These are phyloP conservation scores for Mesochorus sp. DNA, from an alignment of 2,888 invertebrate genomes.

Conservation along the genomic window DNA sequence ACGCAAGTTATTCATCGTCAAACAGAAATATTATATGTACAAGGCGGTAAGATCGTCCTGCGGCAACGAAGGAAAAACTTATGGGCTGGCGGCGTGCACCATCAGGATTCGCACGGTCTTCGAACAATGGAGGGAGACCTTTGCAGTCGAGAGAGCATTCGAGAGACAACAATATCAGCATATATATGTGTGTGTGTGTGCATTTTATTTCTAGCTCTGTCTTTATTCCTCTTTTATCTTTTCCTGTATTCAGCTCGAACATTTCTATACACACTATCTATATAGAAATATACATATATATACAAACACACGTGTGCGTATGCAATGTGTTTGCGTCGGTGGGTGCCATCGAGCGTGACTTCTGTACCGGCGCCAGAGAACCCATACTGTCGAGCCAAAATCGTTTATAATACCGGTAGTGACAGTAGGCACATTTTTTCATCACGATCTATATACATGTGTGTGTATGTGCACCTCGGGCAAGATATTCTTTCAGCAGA, in stretches of 20 bases:
- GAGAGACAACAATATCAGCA: constrained; percentile 64
- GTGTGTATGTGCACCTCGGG: neutral
- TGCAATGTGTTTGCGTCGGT: constrained; percentile 34
- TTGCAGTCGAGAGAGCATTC: constrained; percentile 56
- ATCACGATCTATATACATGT: constrained; percentile 11
- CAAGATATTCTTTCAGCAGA: neutral
- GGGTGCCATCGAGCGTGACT: constrained; percentile 71
- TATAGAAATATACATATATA: constrained; percentile 16
- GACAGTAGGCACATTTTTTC: constrained; percentile 33
- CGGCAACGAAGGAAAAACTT: constrained; percentile 31
- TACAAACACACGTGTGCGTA: neutral
- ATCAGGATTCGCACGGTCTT: constrained; percentile 70
- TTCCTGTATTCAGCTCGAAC: constrained; percentile 5
- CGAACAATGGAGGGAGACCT: constrained; percentile 70
- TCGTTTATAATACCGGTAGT: constrained; percentile 51
- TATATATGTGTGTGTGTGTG: constrained; percentile 25
- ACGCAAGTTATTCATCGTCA: constrained; percentile 67
- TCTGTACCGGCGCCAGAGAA: constrained; percentile 63
- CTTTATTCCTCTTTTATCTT: constrained; percentile 27
- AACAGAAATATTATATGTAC: constrained; percentile 71
- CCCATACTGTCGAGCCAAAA: constrained; percentile 46
- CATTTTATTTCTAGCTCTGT: constrained; percentile 5
- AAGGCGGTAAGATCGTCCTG: constrained; percentile 54
- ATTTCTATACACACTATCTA: neutral
- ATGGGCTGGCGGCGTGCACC: constrained; percentile 44